Evolutionary conservation across 2,113 vertebrate genomes (phyloP).

Genomic region (Chlorodrepanis virens): DNA sequence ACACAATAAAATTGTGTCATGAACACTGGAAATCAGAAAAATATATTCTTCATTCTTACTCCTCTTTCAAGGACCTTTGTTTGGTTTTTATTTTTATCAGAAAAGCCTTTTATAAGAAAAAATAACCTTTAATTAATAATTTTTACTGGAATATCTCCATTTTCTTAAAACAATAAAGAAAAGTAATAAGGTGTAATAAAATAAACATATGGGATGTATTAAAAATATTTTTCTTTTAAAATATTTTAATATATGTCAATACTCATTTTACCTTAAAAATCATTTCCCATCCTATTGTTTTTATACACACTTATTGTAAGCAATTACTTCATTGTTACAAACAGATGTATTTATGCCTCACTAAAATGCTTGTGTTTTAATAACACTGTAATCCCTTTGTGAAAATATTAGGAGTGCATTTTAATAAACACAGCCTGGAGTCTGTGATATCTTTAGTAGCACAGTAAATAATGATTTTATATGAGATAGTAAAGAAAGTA

Average conservation of each 20-base stretch:
- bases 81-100: neutral
- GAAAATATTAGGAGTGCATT: conserved; percentile 4
- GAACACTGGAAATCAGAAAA: neutral
- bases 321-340: neutral
- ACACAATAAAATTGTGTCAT: neutral
- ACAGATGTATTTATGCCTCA: neutral
- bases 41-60: neutral
- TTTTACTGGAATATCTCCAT: neutral
- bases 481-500: neutral
- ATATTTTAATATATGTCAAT: conserved; percentile 22
- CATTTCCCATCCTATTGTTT: neutral
- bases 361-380: conserved; percentile 7
- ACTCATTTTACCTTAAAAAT: conserved; percentile 20
- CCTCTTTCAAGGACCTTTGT: neutral
- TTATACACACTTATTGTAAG: neutral
- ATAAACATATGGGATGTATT: neutral
- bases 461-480: neutral
- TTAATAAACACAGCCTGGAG: neutral
- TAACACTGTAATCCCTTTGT: neutral
- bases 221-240: conserved; percentile 43
- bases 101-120: neutral
- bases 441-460: neutral
- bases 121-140: neutral
- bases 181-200: neutral
- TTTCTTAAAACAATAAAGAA: conserved; percentile 49